Base-by-base conservation (phyloP, 1,140 invertebrate genomes). In the Pseudomyrmex flavicornis region DNA sequence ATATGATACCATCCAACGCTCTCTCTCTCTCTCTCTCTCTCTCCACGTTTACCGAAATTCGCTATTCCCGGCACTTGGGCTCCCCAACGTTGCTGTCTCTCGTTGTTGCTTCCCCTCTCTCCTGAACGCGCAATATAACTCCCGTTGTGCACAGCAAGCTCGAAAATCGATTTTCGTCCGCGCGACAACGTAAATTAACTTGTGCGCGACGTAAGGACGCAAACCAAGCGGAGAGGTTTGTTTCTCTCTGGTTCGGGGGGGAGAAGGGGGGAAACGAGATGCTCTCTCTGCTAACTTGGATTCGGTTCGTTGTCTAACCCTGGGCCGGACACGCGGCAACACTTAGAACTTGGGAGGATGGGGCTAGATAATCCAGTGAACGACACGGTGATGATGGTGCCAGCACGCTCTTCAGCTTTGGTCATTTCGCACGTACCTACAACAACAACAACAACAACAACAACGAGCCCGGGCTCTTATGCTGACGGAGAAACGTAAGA, bases 181-280 rank as follows among this genome's bases (percentile, higher is more conserved):
- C 82, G 82, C 59, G 83, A 84, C 83, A 59, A 75, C 77, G 69
- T 72, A 87, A 77, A 77, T 88, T 84, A 88, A 80, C 74, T 75
- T 59, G 26, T 13, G 35, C 62, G 17, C 62, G 17, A 35, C 35
- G 26, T 83, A 83, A 63, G 66, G 72, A 17, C 52, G 26, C 26
- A 52, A 52, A 35, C 35, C 35, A 35, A 35, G 35, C 5, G 35
- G 26, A n/a, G 54, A 17, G 20, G 58, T 54, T 66, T 77, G 79
- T 77, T 77, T 8, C 68, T 59, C 68, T 8, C 35, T 35, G 35
- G 35, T 35, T 35, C 5, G 0, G 35, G 35, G 35, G 0, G 35
- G 48, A 56, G 59, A 7, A 52, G 66, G 0, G 35, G 35, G 35
- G 0, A 20, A 58, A 61, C 65, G 12, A 56, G 66, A 86, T 61